phyloP scores from a whole-genome alignment of 2,797 vertebrate species.

The Alauda arvensis region DNA sequence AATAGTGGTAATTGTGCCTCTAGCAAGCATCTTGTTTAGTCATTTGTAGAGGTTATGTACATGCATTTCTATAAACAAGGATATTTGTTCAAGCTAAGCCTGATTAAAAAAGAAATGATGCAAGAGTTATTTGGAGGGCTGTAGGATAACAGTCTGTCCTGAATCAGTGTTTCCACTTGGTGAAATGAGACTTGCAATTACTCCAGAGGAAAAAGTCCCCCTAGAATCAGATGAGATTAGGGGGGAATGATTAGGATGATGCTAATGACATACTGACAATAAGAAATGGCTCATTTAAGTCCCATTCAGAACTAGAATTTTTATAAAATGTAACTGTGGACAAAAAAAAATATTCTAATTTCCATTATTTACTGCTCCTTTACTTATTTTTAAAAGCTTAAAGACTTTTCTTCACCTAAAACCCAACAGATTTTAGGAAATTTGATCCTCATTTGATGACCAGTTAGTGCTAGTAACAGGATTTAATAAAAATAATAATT shows the following conservation, averaged over 20 bases:
- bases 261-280: conserved; percentile 1
- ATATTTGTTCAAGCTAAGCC: conserved; percentile 35
- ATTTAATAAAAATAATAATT: neutral
- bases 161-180: conserved; percentile 11
- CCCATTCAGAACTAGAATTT: neutral
- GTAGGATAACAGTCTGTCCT: neutral
- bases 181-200: conserved; percentile 18
- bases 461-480: neutral
- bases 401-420: neutral
- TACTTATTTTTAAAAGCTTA: neutral
- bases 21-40: neutral
- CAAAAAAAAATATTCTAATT: neutral
- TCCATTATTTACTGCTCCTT: neutral
- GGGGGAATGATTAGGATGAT: conserved; percentile 8
- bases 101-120: conserved; percentile 47
- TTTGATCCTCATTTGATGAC: neutral
- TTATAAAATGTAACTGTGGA: neutral
- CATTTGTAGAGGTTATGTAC: neutral
- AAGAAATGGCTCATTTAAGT: conserved; percentile 3
- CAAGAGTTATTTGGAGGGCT: conserved; percentile 34
- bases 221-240: neutral
- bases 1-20: neutral
- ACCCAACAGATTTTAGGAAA: neutral
- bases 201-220: neutral
- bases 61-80: neutral